These are phyloP conservation scores for Trialeurodes vaporariorum DNA, from an alignment of 1,140 invertebrate genomes.

Conservation along the genomic window DNA sequence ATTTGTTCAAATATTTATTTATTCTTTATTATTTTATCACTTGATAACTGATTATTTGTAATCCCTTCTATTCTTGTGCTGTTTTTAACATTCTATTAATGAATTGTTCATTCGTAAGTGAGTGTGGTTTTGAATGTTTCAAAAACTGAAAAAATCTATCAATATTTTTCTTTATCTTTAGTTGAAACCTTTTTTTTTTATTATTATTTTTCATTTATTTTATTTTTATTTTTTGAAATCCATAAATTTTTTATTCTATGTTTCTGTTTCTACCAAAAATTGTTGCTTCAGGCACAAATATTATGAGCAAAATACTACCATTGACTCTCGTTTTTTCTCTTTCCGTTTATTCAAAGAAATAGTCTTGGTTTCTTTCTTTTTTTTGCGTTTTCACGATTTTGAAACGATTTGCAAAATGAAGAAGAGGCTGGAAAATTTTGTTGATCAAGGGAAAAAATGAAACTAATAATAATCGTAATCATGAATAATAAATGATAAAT, in stretches of 20 bases:
- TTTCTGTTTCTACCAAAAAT: too few relatives aligned
- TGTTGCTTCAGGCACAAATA: background rate
- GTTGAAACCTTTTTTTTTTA: background rate
- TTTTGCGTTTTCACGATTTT: background rate
- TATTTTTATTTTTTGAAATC: background rate
- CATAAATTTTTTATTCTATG: background rate
- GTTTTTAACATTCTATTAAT: background rate
- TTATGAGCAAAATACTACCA: background rate
- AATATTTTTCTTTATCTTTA: background rate
- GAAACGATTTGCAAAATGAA: background rate
- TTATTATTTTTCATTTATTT: background rate
- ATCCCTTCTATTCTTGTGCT: background rate
- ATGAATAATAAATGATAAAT: background rate
- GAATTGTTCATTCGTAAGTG: background rate
- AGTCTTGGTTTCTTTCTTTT: background rate
- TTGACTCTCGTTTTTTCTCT: background rate
- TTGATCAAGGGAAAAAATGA: too few relatives aligned
- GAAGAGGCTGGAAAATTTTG: too few relatives aligned
- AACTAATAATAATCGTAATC: background rate
- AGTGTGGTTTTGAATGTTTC: background rate
- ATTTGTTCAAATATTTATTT: background rate
- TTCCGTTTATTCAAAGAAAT: background rate
- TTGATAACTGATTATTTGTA: too few relatives aligned
- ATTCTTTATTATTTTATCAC: background rate
- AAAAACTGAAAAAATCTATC: background rate